Percentiles rank a stretch among this genome's conserved stretches.
phyloP scores from a whole-genome alignment of 2,113 vertebrate species.

The Tauraco erythrolophus region DNA sequence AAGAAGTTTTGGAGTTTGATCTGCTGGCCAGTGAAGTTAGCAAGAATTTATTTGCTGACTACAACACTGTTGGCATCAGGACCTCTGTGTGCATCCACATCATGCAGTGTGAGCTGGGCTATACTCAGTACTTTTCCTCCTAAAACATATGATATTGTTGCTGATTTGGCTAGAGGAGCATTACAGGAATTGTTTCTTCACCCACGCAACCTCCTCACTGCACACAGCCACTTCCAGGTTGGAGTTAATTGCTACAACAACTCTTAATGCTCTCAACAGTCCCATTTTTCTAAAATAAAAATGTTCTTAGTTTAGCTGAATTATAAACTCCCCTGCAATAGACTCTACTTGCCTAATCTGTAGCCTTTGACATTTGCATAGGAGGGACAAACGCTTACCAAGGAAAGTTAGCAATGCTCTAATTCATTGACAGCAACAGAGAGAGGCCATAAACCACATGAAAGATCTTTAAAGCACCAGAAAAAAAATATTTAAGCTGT shows the following conservation, averaged over 20 bases:
- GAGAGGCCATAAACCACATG: neutral
- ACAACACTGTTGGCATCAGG: neutral
- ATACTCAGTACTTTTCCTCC: neutral
- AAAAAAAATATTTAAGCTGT: neutral
- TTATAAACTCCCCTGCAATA: neutral
- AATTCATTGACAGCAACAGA: neutral
- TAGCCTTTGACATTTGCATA: neutral
- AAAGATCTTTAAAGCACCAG: neutral
- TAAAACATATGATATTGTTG: neutral
- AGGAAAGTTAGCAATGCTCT: neutral
- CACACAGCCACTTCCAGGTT: neutral
- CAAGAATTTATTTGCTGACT: neutral
- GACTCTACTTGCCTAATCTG: neutral
- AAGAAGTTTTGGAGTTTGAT: neutral
- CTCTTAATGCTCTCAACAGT: neutral
- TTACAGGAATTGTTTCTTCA: neutral
- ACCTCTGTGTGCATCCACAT: neutral
- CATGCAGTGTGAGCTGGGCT: neutral
- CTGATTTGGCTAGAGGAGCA: neutral
- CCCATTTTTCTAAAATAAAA: neutral
- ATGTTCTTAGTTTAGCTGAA: neutral
- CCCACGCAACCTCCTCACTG: rapidly evolving
- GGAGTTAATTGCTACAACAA: neutral
- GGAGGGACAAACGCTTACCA: neutral
- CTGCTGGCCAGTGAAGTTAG: neutral